A percentile compares a stretch with the other conserved stretches of the same genome.
Conservation (phyloP, 2,797 vertebrate genomes). For the Otolemur crassicaudatus region DNA sequence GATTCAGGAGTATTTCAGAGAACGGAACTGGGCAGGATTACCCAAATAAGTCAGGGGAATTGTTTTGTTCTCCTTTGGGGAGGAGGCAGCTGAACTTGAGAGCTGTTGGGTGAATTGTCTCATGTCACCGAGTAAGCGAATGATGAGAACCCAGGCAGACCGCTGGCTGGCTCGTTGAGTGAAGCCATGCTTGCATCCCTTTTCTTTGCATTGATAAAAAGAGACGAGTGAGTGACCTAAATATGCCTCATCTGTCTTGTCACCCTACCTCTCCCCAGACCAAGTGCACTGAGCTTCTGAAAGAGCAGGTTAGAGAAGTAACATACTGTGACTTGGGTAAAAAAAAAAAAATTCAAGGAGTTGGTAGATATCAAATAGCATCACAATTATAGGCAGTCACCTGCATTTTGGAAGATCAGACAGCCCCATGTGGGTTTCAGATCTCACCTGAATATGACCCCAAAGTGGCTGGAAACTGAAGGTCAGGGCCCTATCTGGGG, state of each 20-base stretch:
- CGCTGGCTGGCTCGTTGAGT: accelerated
- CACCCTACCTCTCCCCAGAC: neutral
- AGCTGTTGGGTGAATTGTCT: neutral
- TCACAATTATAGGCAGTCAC: neutral
- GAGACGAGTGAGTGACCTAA: neutral
- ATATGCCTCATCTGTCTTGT: neutral
- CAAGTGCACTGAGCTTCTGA: neutral
- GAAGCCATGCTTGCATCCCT: neutral
- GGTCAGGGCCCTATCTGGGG: too few relatives aligned
- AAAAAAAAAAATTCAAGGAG: neutral
- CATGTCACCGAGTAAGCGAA: accelerated
- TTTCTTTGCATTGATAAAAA: neutral
- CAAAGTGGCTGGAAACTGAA: neutral
- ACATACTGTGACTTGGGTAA: neutral
- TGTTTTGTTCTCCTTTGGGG: neutral
- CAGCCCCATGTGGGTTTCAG: neutral
- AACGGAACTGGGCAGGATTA: neutral
- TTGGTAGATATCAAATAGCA: neutral
- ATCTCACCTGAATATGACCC: neutral
- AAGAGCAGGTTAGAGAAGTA: neutral
- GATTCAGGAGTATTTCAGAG: neutral
- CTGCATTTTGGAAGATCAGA: neutral
- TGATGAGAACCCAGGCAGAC: neutral
- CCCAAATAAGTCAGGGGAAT: neutral
- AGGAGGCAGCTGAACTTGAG: neutral